Conservation (phyloP, 2,113 vertebrate species). For the Stomatorhinus ivindoensis region DNA sequence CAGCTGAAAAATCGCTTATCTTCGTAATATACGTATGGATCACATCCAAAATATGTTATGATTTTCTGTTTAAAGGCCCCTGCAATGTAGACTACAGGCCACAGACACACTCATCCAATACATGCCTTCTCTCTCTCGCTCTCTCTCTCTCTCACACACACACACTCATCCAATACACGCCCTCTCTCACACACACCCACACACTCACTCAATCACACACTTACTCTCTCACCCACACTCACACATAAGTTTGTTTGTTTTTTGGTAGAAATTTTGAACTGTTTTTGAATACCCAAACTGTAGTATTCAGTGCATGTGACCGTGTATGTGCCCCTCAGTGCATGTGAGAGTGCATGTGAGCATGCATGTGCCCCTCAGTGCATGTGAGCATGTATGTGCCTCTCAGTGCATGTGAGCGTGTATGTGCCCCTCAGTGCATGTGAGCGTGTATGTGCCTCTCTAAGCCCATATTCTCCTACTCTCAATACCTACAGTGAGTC, state of each 20-base stretch:
- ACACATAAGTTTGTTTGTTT: background rate
- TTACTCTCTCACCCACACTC: background rate
- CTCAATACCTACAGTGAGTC: background rate
- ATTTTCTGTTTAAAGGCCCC: background rate
- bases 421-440: background rate
- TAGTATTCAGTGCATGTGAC: background rate
- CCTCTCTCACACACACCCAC: background rate
- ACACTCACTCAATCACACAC: background rate
- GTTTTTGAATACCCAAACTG: background rate
- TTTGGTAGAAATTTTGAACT: background rate
- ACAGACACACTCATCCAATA: background rate
- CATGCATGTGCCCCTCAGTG: background rate
- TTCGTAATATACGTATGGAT: background rate
- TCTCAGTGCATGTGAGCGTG: too few species aligned
- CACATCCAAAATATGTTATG: background rate
- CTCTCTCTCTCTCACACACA: background rate
- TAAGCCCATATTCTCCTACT: background rate
- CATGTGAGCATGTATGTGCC: background rate
- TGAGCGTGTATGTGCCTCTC: background rate
- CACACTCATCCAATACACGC: background rate
- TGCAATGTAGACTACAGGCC: background rate
- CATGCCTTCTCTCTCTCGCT: too few species aligned
- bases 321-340: background rate
- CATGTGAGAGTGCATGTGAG: too few species aligned
- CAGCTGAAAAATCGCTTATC: background rate